Conservation (phyloP, 92 coral and sea anemone species). For the Palythoa grandis region DNA sequence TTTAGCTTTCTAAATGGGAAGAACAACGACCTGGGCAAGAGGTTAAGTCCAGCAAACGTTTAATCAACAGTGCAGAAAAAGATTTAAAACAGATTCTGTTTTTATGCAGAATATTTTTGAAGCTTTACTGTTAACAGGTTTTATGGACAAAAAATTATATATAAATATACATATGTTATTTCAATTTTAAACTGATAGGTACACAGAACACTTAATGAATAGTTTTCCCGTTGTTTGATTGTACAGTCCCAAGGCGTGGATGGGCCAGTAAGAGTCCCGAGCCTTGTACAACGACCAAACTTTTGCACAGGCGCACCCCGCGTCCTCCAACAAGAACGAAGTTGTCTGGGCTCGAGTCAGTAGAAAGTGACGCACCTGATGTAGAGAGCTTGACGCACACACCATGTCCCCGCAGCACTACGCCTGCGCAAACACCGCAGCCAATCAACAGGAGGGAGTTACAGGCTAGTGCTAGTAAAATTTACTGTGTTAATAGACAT, state of each 20-base stretch:
- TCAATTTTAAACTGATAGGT: too few relatives aligned
- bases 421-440: constrained; percentile 60
- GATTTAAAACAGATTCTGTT: too few relatives aligned
- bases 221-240: neutral
- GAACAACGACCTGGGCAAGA: too few relatives aligned
- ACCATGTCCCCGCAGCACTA: constrained; percentile 80
- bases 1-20: too few relatives aligned
- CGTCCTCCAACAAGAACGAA: constrained; percentile 50
- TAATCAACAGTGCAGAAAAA: too few relatives aligned
- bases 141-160: too few relatives aligned
- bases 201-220: neutral
- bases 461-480: constrained; percentile 2
- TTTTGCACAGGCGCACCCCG: constrained; percentile 71
- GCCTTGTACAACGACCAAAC: constrained; percentile 75
- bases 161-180: too few relatives aligned
- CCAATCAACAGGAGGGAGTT: constrained; percentile 65
- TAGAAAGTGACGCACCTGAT: constrained; percentile 58
- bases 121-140: too few relatives aligned
- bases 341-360: constrained; percentile 50
- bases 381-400: constrained; percentile 61
- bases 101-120: too few relatives aligned
- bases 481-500: neutral
- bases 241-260: constrained; percentile 73
- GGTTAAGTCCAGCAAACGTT: too few relatives aligned
- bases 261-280: constrained; percentile 87